A percentile compares a stretch with the other conserved stretches of the same genome.
These are phyloP conservation scores for Drosophila longiperda DNA, from an alignment of 2,888 invertebrate species.

Conservation along the genomic window DNA sequence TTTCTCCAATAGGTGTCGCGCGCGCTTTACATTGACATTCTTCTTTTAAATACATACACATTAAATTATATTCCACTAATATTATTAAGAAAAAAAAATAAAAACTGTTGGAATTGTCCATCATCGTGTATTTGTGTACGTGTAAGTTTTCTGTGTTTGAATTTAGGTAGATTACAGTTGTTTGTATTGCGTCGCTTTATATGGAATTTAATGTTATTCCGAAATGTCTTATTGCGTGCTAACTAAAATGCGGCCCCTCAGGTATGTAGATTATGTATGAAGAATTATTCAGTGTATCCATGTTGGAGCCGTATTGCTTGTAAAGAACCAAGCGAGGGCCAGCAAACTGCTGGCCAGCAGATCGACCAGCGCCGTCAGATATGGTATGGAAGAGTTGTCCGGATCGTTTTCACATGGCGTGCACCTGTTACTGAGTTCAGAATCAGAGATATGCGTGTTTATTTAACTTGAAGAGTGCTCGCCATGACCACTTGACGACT, in stretches of 20 bases:
- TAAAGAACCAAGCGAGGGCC: conserved; percentile 89
- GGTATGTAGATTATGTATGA: conserved; percentile 21
- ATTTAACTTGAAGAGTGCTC: conserved; percentile 88
- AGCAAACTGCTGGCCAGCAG: conserved; percentile 93
- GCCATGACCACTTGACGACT: conserved; percentile 91
- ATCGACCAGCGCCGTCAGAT: conserved; percentile 96
- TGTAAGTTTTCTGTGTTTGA: conserved; percentile 46
- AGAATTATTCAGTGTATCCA: conserved; percentile 72
- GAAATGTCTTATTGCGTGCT: conserved; percentile 43
- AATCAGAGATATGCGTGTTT: background rate
- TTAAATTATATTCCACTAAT: conserved; percentile 44
- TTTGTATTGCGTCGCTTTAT: conserved; percentile 54
- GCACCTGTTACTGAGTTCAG: conserved; percentile 90
- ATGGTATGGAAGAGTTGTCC: conserved; percentile 97
- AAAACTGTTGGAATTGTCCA: conserved; percentile 13
- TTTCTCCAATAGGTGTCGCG: background rate
- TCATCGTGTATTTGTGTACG: conserved; percentile 32
- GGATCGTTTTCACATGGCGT: conserved; percentile 97
- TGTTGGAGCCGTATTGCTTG: conserved; percentile 81
- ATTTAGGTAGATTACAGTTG: conserved; percentile 73
- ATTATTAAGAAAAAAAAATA: conserved; percentile 30
- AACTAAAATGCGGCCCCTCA: conserved; percentile 42
- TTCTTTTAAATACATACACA: conserved; percentile 39
- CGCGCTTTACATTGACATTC: conserved; percentile 44
- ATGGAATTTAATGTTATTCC: conserved; percentile 24